Percentiles rank a stretch among this genome's conserved stretches.
Conservation (phyloP, 1,140 invertebrate genomes). For the Drosophila quadrilineata region DNA sequence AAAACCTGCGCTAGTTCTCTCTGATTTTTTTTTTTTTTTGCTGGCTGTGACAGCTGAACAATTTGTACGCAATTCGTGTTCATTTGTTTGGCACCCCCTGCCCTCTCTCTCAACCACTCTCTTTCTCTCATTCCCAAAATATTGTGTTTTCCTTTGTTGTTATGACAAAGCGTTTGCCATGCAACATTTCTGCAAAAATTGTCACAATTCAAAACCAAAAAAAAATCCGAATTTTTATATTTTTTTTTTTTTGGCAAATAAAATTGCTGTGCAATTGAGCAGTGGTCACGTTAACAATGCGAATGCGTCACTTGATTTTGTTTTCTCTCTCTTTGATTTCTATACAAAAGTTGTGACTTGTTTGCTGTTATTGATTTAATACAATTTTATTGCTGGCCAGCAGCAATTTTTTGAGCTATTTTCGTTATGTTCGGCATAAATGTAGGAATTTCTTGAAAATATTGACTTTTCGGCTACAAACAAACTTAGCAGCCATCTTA, state of each 20-base stretch:
- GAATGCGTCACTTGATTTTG: background rate
- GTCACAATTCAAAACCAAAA: slow-evolving; percentile 48
- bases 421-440: slow-evolving; percentile 67
- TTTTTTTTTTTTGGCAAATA: too few species aligned
- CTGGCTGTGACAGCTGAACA: slow-evolving; percentile 70
- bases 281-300: slow-evolving; percentile 27
- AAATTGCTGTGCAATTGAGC: slow-evolving; percentile 64
- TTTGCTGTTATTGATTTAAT: slow-evolving; percentile 44
- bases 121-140: background rate
- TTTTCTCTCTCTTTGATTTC: slow-evolving; percentile 5
- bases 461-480: too few species aligned
- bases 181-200: slow-evolving; percentile 77
- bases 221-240: too few species aligned
- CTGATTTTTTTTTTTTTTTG: too few species aligned
- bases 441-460: too few species aligned
- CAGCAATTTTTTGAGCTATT: slow-evolving; percentile 26
- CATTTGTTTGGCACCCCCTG: slow-evolving; percentile 67
- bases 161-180: slow-evolving; percentile 76
- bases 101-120: too few species aligned
- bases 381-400: slow-evolving; percentile 61
- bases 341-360: background rate
- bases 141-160: slow-evolving; percentile 46
- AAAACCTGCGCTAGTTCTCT: too few species aligned
- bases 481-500: too few species aligned
- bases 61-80: slow-evolving; percentile 69